Evolutionary conservation across 2,888 invertebrate genomes (phyloP).

Genomic region (Punctoribates punctum): DNA sequence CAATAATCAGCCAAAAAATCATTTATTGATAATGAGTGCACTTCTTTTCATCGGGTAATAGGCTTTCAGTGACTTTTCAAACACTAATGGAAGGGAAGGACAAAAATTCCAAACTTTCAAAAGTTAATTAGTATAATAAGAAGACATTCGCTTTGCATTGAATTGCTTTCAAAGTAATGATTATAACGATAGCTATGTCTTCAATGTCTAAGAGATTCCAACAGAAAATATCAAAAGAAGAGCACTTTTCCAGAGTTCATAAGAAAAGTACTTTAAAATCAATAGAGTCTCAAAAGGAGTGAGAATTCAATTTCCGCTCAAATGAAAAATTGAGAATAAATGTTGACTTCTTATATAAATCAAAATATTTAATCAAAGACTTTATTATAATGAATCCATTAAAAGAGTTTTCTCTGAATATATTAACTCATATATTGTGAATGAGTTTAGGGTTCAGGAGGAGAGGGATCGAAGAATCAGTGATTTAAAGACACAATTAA

Average conservation of each 20-base stretch:
- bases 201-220: background rate
- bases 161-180: too few relatives aligned
- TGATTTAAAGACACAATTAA: constrained; percentile 40
- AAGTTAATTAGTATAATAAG: background rate
- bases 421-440: too few relatives aligned
- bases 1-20: too few relatives aligned
- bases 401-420: too few relatives aligned
- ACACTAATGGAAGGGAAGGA: background rate
- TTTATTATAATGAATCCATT: too few relatives aligned
- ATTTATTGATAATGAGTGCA: too few relatives aligned
- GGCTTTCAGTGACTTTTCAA: background rate
- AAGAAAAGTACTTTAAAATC: background rate
- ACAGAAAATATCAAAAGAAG: background rate
- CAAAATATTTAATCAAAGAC: too few relatives aligned
- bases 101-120: background rate
- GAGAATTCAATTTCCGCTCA: too few relatives aligned
- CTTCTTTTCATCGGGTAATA: background rate
- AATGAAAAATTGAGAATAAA: too few relatives aligned
- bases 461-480: constrained; percentile 43
- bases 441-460: constrained; percentile 38
- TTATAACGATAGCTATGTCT: background rate
- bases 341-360: too few relatives aligned
- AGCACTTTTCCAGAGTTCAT: too few relatives aligned
- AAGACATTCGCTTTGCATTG: background rate
- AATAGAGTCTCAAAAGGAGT: too few relatives aligned